A percentile compares a stretch with the other conserved stretches of the same genome.
phyloP scores from a whole-genome alignment of 2,113 vertebrate genomes.

The Ictalurus furcatus region DNA sequence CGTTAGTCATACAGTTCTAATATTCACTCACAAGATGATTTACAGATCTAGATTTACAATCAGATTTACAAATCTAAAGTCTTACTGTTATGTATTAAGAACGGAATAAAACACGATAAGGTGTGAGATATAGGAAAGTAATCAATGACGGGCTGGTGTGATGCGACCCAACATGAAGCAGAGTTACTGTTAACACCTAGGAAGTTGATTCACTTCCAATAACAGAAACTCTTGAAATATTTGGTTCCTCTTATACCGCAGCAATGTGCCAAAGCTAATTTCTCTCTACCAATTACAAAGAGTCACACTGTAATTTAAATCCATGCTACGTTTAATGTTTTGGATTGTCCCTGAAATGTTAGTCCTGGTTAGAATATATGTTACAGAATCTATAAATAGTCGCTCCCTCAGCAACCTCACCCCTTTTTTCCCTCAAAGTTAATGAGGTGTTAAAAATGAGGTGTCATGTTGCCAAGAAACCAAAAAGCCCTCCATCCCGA shows the following conservation, averaged over 20 bases:
- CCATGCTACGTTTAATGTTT: background rate
- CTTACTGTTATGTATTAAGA: background rate
- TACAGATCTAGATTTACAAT: background rate
- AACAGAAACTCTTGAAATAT: background rate
- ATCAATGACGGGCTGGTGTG: background rate
- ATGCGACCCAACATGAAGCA: background rate
- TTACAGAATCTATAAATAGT: background rate
- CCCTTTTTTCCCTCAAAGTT: background rate
- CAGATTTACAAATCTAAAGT: background rate
- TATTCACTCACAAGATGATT: background rate
- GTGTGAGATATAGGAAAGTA: background rate
- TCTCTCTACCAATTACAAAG: background rate
- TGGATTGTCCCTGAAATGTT: background rate
- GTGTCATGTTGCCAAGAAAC: background rate
- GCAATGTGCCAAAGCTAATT: background rate
- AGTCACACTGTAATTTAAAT: background rate
- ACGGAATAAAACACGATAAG: background rate
- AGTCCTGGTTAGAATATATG: background rate
- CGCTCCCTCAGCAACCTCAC: background rate
- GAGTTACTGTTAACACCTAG: background rate
- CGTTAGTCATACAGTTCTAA: conserved; percentile 2
- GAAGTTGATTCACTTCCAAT: background rate
- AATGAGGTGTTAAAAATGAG: background rate
- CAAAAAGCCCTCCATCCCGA: background rate
- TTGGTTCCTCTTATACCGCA: background rate